These are phyloP conservation scores for Genyomyrus donnyi DNA, from an alignment of 2,113 vertebrate species.

Conservation along the genomic window DNA sequence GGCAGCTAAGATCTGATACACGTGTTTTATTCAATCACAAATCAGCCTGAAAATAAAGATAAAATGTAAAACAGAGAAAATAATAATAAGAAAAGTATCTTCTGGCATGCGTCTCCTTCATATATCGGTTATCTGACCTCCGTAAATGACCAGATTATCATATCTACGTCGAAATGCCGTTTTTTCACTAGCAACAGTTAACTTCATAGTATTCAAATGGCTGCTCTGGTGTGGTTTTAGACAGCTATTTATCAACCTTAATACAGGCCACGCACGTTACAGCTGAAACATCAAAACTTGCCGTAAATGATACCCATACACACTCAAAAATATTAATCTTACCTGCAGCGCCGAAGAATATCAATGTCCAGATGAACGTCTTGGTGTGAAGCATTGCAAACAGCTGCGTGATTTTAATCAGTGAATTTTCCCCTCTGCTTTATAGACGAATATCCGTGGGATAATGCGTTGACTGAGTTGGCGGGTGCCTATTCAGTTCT, in stretches of 20 bases:
- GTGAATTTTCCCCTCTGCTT: slow-evolving; percentile 34
- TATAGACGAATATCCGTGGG: slow-evolving; percentile 55
- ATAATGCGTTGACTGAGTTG: slow-evolving; percentile 32
- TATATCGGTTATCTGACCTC: background rate
- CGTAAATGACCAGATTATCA: background rate
- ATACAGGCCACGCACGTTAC: background rate
- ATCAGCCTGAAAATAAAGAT: background rate
- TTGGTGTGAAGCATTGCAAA: slow-evolving; percentile 75
- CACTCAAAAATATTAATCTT: slow-evolving; percentile 39
- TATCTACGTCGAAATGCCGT: background rate
- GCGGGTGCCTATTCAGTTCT: slow-evolving; percentile 3
- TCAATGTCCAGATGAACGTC: slow-evolving; percentile 74
- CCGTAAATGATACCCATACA: background rate
- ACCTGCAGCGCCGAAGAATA: slow-evolving; percentile 81
- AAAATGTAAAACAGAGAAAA: background rate
- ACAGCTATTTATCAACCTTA: background rate
- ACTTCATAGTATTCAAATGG: background rate
- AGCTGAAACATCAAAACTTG: background rate
- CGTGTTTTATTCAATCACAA: background rate
- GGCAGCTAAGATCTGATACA: background rate
- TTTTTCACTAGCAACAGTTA: slow-evolving; percentile 5
- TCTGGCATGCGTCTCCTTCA: background rate
- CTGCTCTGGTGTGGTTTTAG: background rate
- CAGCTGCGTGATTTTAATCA: slow-evolving; percentile 35
- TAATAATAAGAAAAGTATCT: background rate